These are phyloP conservation scores for Origma solitaria DNA, from an alignment of 2,113 vertebrate genomes.

Conservation along the genomic window DNA sequence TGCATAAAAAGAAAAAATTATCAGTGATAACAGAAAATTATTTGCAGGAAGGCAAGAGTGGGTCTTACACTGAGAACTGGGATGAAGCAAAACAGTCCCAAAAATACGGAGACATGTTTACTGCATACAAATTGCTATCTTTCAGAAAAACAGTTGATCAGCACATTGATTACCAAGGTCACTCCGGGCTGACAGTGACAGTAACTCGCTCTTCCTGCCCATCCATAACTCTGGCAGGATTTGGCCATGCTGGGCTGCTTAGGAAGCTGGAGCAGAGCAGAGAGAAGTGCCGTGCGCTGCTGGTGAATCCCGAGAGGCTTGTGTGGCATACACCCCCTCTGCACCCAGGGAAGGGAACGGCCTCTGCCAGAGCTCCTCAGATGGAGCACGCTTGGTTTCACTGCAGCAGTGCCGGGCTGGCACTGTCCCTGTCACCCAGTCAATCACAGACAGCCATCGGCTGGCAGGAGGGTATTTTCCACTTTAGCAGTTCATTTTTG, in stretches of 20 bases:
- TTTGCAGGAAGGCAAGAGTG: background rate
- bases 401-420: background rate
- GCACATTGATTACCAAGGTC: fast-evolving
- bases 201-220: background rate
- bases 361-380: background rate
- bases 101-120: background rate
- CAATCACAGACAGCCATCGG: background rate
- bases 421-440: background rate
- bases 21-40: background rate
- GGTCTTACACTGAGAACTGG: background rate
- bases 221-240: background rate
- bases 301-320: background rate
- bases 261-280: background rate
- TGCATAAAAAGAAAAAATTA: background rate
- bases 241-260: background rate
- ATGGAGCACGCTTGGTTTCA: background rate
- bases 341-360: fast-evolving
- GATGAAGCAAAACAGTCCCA: background rate
- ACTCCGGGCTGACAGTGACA: background rate
- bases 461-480: fast-evolving
- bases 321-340: background rate
- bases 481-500: background rate
- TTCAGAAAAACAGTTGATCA: no score
- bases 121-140: background rate
- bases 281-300: fast-evolving